Evolutionary conservation across 2,888 invertebrate species (phyloP).

Genomic region (Ophraella communa): DNA sequence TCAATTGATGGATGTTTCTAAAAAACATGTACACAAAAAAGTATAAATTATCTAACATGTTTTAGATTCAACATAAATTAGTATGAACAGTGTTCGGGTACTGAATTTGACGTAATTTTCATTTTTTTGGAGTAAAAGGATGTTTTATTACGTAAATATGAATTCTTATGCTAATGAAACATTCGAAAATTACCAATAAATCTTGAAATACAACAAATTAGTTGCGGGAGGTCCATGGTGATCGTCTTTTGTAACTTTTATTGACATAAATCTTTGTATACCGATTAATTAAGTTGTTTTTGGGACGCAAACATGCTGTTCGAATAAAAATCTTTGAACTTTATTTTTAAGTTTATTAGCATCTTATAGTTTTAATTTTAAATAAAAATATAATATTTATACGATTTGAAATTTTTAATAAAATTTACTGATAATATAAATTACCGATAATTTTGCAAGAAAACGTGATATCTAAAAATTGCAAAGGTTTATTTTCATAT

Average conservation of each 20-base stretch:
- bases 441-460: no score
- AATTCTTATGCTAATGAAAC: constrained; percentile 18
- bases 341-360: no score
- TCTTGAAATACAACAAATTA: constrained; percentile 5
- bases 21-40: not conserved
- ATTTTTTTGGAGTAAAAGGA: not conserved
- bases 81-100: not conserved
- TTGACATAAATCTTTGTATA: not conserved
- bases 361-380: no score
- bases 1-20: not conserved
- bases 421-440: no score
- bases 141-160: constrained; percentile 13
- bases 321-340: no score
- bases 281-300: not conserved
- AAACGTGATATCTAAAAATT: no score
- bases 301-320: not conserved
- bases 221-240: not conserved
- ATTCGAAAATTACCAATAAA: constrained; percentile 4
- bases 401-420: no score
- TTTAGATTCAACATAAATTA: not conserved
- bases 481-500: no score
- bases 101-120: constrained; percentile 10
- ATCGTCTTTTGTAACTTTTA: not conserved
- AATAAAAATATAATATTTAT: no score
- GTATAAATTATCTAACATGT: not conserved